Base-by-base conservation (phyloP, 2,797 vertebrate species). In the Propithecus perrieri region DNA sequence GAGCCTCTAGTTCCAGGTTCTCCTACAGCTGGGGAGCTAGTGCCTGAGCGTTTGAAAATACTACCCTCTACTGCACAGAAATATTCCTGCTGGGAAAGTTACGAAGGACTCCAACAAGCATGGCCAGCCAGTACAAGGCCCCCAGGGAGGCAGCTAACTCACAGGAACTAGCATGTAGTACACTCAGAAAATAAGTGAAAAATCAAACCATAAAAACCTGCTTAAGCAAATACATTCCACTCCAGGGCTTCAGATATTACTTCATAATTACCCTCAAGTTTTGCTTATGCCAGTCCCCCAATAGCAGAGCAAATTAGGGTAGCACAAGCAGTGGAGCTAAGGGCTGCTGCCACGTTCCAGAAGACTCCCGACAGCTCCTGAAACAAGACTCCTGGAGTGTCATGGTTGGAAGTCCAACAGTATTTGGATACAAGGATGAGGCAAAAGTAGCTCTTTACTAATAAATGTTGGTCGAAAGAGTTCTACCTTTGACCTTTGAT, bases 11-110 rank as follows among this genome's bases (percentile, higher is more conserved):
- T 8, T 79, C 33, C 17, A 11, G 5, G 67, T 81, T 59, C 57
- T 93, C 15, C 30, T 59, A 28, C n/a, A 3, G 7, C 74, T 46
- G 13, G 46, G 35, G n/a, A 7, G 12, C 35, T 30, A 28, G 46
- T 59, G 55, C 63, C 57, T 55, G n/a, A 91, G 75, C 43, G 14
- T 78, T 92, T 91, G 96, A 80, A 80, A 55, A 79, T 90, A 81
- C 95, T 97, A 94, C 97, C 96, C 96, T 96, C 94, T 97, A 43
- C 95, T 95, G 97, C 59, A 48, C 89, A 88, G 65, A 95, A 84
- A 17, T 22, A 17, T 63, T 15, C 57, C 14, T 72, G 30, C 43
- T 11, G 11, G n/a, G 20, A 65, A 69, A 72, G 53, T 26, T 38
- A 26, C 20, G 8, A 24, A 69, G 48, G 33, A 30, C 53, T 43